These are phyloP conservation scores for Noctuana brunneofusca DNA, from an alignment of 2,888 invertebrate genomes.

Conservation along the genomic window DNA sequence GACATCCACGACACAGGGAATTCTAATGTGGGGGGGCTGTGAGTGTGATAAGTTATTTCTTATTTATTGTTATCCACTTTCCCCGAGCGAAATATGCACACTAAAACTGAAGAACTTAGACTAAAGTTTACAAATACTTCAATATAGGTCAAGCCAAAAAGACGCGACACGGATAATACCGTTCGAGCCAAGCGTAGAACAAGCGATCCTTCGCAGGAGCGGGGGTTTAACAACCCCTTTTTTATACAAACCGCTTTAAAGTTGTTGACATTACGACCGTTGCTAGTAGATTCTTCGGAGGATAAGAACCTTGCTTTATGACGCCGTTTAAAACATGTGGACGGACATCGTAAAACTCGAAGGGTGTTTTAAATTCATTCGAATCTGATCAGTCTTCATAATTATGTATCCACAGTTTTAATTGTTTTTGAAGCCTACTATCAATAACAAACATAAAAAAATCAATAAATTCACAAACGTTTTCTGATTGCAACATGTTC, in stretches of 20 bases:
- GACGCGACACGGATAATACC: conserved; percentile 47
- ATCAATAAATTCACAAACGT: too few relatives aligned
- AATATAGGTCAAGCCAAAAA: conserved; percentile 7
- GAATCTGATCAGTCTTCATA: too few relatives aligned
- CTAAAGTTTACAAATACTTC: background rate
- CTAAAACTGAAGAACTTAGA: background rate
- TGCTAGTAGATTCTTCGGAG: conserved; percentile 24
- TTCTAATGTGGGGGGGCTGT: too few relatives aligned
- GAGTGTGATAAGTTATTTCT: too few relatives aligned
- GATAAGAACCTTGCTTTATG: conserved; percentile 27
- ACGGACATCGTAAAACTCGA: conserved; percentile 16
- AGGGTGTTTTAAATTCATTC: conserved; percentile 17
- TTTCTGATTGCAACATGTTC: too few relatives aligned
- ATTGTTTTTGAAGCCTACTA: too few relatives aligned
- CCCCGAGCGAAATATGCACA: background rate
- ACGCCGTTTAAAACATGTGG: conserved; percentile 26
- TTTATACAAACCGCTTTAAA: conserved; percentile 35
- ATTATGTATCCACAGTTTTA: too few relatives aligned
- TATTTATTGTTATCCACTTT: too few relatives aligned
- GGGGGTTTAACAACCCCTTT: conserved; percentile 29
- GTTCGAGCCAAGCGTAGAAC: conserved; percentile 27
- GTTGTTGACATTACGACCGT: conserved; percentile 38
- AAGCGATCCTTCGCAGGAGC: conserved; percentile 23
- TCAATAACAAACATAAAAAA: too few relatives aligned
- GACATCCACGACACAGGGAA: too few relatives aligned